Percentiles rank a stretch among this genome's conserved stretches.
phyloP scores from a whole-genome alignment of 2,888 invertebrate genomes.

The Lacanobia oleracea region DNA sequence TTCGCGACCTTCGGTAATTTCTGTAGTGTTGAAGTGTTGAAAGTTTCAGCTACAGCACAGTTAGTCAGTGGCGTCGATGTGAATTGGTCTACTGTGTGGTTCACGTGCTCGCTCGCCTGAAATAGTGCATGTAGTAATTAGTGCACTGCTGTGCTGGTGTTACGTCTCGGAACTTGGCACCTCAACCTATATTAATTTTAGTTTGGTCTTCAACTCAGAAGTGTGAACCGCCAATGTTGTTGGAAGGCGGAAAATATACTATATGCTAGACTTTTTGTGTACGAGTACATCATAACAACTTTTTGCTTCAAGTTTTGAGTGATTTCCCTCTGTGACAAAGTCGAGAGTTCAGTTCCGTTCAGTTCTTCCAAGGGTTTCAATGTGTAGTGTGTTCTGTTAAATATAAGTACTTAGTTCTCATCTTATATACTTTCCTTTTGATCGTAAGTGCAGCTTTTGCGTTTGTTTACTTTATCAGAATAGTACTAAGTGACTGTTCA shows the following conservation, averaged over 20 bases:
- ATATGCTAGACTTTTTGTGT: slow-evolving; percentile 37
- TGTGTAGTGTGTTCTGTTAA: slow-evolving; percentile 36
- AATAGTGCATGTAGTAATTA: slow-evolving; percentile 81
- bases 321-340: slow-evolving; percentile 44
- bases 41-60: slow-evolving; percentile 74
- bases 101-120: slow-evolving; percentile 82
- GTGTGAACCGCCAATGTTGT: slow-evolving; percentile 46
- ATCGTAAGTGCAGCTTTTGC: slow-evolving; percentile 47
- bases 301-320: slow-evolving; percentile 60
- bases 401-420: slow-evolving; percentile 1
- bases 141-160: slow-evolving; percentile 73
- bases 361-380: slow-evolving; percentile 29
- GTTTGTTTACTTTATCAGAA: slow-evolving; percentile 28
- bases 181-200: slow-evolving; percentile 70
- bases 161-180: slow-evolving; percentile 79
- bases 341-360: slow-evolving; percentile 36
- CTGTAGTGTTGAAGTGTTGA: slow-evolving; percentile 86
- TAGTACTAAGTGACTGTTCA: slow-evolving; percentile 17
- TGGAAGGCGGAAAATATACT: slow-evolving; percentile 54
- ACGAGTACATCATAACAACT: slow-evolving; percentile 39
- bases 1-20: slow-evolving; percentile 81
- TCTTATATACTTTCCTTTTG: slow-evolving; percentile 12
- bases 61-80: slow-evolving; percentile 75
- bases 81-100: slow-evolving; percentile 85
- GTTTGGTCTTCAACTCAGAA: slow-evolving; percentile 49